Evolutionary conservation across 2,113 vertebrate species (phyloP).

Genomic region (Candoia aspera): DNA sequence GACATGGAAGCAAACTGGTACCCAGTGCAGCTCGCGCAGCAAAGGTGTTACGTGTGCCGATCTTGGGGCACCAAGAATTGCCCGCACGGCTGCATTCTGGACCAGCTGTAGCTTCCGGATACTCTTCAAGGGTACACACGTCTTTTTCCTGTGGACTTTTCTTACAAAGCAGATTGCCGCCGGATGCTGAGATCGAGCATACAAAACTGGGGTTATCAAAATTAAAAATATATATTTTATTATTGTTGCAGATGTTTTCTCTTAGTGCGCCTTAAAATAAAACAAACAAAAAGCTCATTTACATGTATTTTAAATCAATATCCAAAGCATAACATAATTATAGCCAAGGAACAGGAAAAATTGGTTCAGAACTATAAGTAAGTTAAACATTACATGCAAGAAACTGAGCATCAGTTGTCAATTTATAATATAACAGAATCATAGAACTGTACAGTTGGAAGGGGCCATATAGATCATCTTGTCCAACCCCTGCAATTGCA

Average conservation of each 20-base stretch:
- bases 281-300: background rate
- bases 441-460: background rate
- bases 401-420: background rate
- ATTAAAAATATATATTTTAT: constrained; percentile 8
- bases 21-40: too few relatives aligned
- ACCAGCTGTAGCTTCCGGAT: too few relatives aligned
- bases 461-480: background rate
- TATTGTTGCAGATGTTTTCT: background rate
- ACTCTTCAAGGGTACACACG: too few relatives aligned
- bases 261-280: background rate
- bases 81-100: too few relatives aligned
- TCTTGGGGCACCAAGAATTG: too few relatives aligned
- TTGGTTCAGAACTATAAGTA: background rate
- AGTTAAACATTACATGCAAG: background rate
- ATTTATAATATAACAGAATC: background rate
- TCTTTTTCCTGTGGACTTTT: background rate
- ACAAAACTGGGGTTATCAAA: background rate
- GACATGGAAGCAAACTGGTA: too few relatives aligned
- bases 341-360: background rate
- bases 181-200: constrained; percentile 5
- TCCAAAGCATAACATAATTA: background rate
- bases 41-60: too few relatives aligned
- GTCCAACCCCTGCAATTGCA: background rate
- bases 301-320: background rate
- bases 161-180: constrained; percentile 19